Base-by-base conservation (phyloP, 2,888 invertebrate species). In the Lissonota sp. region DNA sequence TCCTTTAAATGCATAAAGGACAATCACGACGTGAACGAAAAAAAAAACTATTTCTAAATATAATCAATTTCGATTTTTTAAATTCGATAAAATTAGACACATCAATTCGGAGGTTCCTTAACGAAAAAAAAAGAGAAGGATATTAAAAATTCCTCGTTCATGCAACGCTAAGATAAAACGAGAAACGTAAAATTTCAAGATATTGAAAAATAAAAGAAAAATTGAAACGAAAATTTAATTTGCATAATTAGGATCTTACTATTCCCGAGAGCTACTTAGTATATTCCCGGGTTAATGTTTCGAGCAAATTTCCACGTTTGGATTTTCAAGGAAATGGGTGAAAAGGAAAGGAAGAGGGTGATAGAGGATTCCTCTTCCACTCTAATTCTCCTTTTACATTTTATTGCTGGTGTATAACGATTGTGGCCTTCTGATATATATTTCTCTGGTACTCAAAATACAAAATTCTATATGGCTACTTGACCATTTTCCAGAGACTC, bases 261-360 rank as follows among this genome's bases (percentile, higher is more conserved):
- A 37, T 58, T 8, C 10, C 8, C n/a, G 37, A 37, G 6, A 2
- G 57, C 10, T 6, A 57, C 55, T 80, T 62, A 71, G 84, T 5
- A 77, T 86, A 86, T 86, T 86, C 84, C n/a, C 85, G 80, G 83
- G 84, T 83, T 80, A 84, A 85, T 84, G 85, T 86, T 84, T 8
- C 60, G 80, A 75, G 79, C 79, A 84, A 84, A 60, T 60, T 40
- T 60, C 40, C 60, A 40, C 14, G 37, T 0, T n/a, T n/a, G n/a
- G n/a, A n/a, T n/a, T n/a, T n/a, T n/a, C n/a, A n/a, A n/a, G n/a
- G n/a, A n/a, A n/a, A n/a, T n/a, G n/a, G n/a, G n/a, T n/a, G n/a
- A n/a, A n/a, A n/a, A n/a, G n/a, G n/a, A n/a, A n/a, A n/a, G n/a
- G 5, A 12, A 58, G 55, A 16, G 26, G 6, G 39, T 26, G 39